phyloP scores from a whole-genome alignment of 2,797 vertebrate genomes.

The Falco rusticolus region DNA sequence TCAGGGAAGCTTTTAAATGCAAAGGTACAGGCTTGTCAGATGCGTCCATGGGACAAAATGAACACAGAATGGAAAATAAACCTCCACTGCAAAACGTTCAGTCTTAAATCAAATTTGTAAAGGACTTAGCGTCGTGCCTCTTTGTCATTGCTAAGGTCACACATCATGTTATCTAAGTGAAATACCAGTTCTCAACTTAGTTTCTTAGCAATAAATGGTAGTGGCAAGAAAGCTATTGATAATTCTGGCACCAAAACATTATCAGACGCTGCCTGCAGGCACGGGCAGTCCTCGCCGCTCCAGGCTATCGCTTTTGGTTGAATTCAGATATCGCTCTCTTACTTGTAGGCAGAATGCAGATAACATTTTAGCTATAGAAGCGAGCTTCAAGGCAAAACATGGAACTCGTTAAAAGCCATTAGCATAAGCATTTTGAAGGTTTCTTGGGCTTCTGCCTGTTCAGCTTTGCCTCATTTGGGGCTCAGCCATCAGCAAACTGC shows the following conservation, averaged over 20 bases:
- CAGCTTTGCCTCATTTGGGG: background rate
- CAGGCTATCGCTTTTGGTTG: background rate
- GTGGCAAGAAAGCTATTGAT: background rate
- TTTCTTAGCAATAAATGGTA: background rate
- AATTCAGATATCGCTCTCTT: background rate
- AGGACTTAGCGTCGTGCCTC: rapidly evolving
- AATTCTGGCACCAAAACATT: background rate
- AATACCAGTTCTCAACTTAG: background rate
- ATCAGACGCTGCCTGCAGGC: background rate
- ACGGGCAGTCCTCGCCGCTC: background rate
- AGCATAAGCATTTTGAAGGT: slow-evolving; percentile 26
- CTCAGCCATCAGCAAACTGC: slow-evolving; percentile 22
- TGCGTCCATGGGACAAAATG: background rate
- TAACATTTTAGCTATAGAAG: background rate
- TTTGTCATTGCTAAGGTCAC: background rate
- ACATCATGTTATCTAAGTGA: background rate
- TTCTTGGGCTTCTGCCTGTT: slow-evolving; percentile 34
- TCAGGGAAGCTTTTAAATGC: background rate
- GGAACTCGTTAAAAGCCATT: slow-evolving; percentile 2
- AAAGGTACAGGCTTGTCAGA: background rate
- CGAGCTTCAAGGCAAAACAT: slow-evolving; percentile 14
- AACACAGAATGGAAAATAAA: background rate
- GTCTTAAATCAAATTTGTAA: background rate
- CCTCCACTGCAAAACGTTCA: background rate
- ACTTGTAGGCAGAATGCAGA: background rate